phyloP scores from a whole-genome alignment of 2,797 vertebrate species.

The Dicrostonyx torquatus region DNA sequence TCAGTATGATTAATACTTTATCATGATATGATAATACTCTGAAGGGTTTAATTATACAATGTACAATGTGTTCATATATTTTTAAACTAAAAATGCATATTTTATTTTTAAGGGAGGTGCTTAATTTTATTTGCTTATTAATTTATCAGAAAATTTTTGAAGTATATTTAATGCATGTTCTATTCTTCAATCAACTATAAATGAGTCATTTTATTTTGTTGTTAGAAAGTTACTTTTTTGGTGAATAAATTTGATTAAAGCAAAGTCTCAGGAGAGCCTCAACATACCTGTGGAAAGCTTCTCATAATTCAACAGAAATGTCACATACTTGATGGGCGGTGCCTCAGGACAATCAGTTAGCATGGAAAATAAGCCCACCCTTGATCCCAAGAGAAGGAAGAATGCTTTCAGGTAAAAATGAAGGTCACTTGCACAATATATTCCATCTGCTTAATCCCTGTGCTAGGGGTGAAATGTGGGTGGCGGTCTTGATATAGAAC shows the following conservation, averaged over 20 bases:
- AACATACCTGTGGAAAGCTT: constrained; percentile 81
- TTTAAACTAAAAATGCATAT: neutral
- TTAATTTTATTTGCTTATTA: constrained; percentile 1
- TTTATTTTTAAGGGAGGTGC: neutral
- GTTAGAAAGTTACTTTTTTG: constrained; percentile 20
- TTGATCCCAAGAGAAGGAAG: constrained; percentile 79
- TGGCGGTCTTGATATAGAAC: neutral
- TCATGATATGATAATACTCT: neutral
- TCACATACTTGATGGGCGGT: constrained; percentile 75
- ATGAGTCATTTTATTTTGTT: neutral
- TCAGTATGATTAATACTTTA: neutral
- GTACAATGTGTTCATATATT: neutral
- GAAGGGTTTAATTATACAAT: neutral
- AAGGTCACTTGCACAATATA: constrained; percentile 62
- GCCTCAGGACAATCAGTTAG: constrained; percentile 79
- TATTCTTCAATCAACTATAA: neutral
- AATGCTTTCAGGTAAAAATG: constrained; percentile 75
- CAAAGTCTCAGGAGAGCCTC: constrained; percentile 64
- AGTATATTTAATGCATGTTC: neutral
- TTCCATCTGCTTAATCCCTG: constrained; percentile 79
- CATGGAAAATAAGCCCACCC: constrained; percentile 82
- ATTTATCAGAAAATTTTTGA: constrained; percentile 19
- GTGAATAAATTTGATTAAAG: constrained; percentile 80
- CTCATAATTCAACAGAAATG: constrained; percentile 80
- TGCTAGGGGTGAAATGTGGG: constrained; percentile 21